phyloP scores from a whole-genome alignment of 1,140 invertebrate species.

The Papilio polyxenes region DNA sequence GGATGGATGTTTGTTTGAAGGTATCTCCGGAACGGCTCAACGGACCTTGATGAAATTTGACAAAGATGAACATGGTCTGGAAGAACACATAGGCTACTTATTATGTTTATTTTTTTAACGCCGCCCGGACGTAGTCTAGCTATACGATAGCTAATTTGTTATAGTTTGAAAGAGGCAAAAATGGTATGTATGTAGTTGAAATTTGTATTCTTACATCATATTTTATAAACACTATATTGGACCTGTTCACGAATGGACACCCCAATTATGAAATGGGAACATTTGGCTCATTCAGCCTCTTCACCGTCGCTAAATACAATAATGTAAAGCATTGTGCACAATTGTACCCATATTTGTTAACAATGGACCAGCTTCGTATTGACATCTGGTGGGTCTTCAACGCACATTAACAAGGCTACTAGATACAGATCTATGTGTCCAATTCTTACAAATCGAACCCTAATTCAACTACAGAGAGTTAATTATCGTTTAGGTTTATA shows the following conservation, averaged over 20 bases:
- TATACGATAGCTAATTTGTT: not conserved
- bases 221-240: slow-evolving; percentile 16
- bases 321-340: slow-evolving; percentile 68
- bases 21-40: no score
- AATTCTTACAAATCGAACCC: not conserved
- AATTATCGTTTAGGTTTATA: not conserved
- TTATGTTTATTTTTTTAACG: no score
- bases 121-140: no score
- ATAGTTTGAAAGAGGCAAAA: not conserved
- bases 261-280: slow-evolving; percentile 72
- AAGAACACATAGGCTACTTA: no score
- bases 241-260: slow-evolving; percentile 44
- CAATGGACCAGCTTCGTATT: slow-evolving; percentile 63
- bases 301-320: slow-evolving; percentile 68
- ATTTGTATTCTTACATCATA: slow-evolving; percentile 41
- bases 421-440: slow-evolving; percentile 14
- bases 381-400: slow-evolving; percentile 66
- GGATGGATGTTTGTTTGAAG: no score
- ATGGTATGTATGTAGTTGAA: not conserved
- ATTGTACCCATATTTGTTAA: slow-evolving; percentile 75
- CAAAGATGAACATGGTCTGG: no score
- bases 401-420: slow-evolving; percentile 37
- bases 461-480: not conserved
- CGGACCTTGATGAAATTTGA: no score
- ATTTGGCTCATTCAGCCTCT: slow-evolving; percentile 55